Conservation (phyloP, 2,888 invertebrate genomes). For the Aelia acuminata region DNA sequence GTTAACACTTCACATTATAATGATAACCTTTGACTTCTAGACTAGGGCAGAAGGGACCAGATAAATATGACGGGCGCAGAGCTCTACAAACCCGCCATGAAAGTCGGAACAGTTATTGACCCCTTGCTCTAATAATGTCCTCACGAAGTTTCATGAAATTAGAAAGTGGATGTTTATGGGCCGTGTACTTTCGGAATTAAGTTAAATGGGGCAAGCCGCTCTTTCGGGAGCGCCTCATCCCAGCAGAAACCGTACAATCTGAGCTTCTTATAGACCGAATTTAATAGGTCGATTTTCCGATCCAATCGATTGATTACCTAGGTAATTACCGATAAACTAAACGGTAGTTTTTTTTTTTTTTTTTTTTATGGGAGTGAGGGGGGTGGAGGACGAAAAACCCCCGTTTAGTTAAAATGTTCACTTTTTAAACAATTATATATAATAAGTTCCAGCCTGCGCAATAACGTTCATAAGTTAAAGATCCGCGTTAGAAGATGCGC, state of each 20-base stretch:
- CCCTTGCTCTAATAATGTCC: conserved; percentile 26
- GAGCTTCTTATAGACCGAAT: not conserved
- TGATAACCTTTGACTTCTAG: too few relatives aligned
- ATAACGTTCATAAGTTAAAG: too few relatives aligned
- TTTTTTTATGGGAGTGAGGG: too few relatives aligned
- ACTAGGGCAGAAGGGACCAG: not conserved
- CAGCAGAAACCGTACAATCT: not conserved
- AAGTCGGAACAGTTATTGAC: not conserved
- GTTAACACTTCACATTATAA: too few relatives aligned
- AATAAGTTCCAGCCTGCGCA: too few relatives aligned
- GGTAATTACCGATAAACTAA: not conserved
- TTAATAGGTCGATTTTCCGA: not conserved
- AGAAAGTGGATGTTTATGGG: conserved; percentile 36
- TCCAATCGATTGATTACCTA: not conserved
- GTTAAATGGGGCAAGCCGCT: not conserved
- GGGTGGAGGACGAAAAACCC: too few relatives aligned
- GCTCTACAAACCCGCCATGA: not conserved
- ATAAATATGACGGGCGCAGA: not conserved
- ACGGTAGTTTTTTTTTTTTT: too few relatives aligned
- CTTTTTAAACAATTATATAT: too few relatives aligned
- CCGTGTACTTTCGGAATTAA: conserved; percentile 23
- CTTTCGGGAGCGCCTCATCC: not conserved
- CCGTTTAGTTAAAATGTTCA: too few relatives aligned
- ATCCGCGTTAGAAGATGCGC: too few relatives aligned
- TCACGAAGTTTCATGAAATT: conserved; percentile 46